Evolutionary conservation across 2,113 vertebrate genomes (phyloP).

Genomic region (Tichodroma muraria): DNA sequence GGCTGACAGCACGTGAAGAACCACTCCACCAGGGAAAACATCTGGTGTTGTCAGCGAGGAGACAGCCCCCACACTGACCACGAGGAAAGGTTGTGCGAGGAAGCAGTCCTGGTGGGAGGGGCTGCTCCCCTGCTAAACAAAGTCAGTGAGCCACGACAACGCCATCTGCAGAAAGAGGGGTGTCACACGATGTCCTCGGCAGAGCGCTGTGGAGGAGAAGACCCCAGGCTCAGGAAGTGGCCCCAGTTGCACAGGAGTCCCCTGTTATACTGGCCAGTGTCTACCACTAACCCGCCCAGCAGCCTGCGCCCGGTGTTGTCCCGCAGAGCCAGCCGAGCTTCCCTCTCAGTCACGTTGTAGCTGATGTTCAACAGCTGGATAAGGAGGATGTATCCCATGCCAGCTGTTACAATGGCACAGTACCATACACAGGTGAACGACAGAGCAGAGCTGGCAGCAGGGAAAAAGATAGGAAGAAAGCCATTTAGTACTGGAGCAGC

Average conservation of each 20-base stretch:
- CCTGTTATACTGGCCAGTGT: conserved; percentile 81
- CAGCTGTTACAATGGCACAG: conserved; percentile 85
- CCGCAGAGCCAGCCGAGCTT: conserved; percentile 83
- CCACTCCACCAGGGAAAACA: neutral
- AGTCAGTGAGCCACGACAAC: neutral
- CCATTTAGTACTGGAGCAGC: conserved; percentile 45
- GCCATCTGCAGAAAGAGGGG: neutral
- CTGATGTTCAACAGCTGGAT: conserved; percentile 92
- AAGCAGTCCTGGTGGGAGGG: neutral
- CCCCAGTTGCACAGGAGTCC: conserved; percentile 87
- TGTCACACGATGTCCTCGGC: conserved; percentile 82
- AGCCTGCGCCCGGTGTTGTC: conserved; percentile 78
- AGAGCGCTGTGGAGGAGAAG: conserved; percentile 9
- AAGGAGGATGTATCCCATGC: conserved; percentile 87
- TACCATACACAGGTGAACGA: conserved; percentile 98
- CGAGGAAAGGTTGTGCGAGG: neutral
- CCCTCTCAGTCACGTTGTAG: conserved; percentile 91
- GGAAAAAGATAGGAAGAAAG: conserved; percentile 43
- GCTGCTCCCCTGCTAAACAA: neutral
- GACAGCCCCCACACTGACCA: neutral
- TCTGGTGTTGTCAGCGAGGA: neutral
- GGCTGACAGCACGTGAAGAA: neutral
- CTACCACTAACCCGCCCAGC: conserved; percentile 86
- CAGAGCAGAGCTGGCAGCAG: conserved; percentile 79
- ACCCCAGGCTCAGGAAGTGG: conserved; percentile 83